Evolutionary conservation across 2,888 invertebrate species (phyloP).

Genomic region (Cheilosia variabilis): DNA sequence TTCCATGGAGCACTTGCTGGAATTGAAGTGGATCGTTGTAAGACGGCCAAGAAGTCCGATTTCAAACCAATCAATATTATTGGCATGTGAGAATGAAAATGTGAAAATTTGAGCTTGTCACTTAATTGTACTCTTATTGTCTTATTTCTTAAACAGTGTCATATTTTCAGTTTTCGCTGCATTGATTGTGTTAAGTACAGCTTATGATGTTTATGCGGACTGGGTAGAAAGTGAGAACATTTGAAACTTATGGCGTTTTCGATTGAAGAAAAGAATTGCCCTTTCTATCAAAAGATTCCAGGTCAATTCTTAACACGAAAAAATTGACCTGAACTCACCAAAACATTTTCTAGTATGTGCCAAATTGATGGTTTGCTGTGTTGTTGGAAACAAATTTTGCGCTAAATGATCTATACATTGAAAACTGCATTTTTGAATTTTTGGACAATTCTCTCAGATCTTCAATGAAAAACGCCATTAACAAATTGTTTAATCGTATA

Average conservation of each 20-base stretch:
- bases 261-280: too few relatives aligned
- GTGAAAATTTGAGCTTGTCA: not conserved
- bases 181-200: conserved; percentile 41
- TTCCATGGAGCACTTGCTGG: conserved; percentile 31
- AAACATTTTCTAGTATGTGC: too few relatives aligned
- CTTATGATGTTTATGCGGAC: conserved; percentile 39
- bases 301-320: too few relatives aligned
- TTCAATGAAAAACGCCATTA: not conserved
- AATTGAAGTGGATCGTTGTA: conserved; percentile 34
- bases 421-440: too few relatives aligned
- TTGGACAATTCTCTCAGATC: too few relatives aligned
- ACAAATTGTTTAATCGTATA: not conserved
- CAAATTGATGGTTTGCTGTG: too few relatives aligned
- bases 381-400: too few relatives aligned
- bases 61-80: conserved; percentile 50
- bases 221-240: conserved; percentile 15
- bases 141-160: conserved; percentile 14
- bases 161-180: conserved; percentile 51
- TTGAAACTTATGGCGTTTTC: not conserved
- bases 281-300: too few relatives aligned
- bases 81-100: conserved; percentile 45
- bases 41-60: conserved; percentile 1
- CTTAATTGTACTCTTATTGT: not conserved
- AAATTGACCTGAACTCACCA: too few relatives aligned
- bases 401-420: too few relatives aligned